Conservation (phyloP, 2,888 invertebrate genomes). For the Steinernema carpocapsae region DNA sequence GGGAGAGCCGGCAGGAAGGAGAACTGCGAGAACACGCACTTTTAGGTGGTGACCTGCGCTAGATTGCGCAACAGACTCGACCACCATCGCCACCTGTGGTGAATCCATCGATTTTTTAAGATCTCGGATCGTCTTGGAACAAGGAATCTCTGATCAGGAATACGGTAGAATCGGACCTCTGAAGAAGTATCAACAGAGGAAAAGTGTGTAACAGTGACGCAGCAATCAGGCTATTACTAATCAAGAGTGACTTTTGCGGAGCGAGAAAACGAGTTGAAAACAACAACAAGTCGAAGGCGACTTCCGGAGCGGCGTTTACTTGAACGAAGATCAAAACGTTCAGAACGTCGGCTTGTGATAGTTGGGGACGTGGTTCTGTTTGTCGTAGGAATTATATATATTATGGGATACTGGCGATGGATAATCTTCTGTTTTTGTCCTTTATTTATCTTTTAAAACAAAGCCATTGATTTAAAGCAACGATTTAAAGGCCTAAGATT, state of each 20-base stretch:
- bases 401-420: too few relatives aligned
- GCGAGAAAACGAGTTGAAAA: background rate
- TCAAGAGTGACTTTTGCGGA: background rate
- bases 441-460: background rate
- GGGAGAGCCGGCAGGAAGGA: background rate
- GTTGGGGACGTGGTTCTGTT: too few relatives aligned
- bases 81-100: background rate
- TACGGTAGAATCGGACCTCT: too few relatives aligned
- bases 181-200: background rate
- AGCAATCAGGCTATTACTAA: background rate
- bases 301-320: background rate
- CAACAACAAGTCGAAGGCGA: slow-evolving; percentile 14
- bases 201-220: slow-evolving; percentile 9
- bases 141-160: too few relatives aligned
- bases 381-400: too few relatives aligned
- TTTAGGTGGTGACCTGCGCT: background rate
- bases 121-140: background rate
- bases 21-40: background rate
- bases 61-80: slow-evolving; percentile 16
- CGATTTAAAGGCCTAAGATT: background rate
- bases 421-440: too few relatives aligned
- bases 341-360: too few relatives aligned
- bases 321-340: background rate
- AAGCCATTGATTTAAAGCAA: background rate
- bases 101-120: background rate